These are phyloP conservation scores for Dendroctonus valens DNA, from an alignment of 1,140 invertebrate species.

Conservation along the genomic window DNA sequence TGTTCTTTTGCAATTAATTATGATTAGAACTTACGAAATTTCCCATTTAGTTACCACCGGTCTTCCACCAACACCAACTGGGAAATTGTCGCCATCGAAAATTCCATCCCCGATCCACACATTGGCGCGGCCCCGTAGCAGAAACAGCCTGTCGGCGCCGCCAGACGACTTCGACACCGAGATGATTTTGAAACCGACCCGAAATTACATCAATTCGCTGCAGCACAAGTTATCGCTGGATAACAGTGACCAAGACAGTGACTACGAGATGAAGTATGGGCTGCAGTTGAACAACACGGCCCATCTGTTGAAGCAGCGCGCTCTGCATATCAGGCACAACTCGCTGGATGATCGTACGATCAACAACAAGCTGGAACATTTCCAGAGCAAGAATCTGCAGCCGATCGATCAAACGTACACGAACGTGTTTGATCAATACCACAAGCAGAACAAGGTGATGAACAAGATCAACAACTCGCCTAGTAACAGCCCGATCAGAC, in stretches of 20 bases:
- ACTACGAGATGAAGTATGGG: conserved; percentile 42
- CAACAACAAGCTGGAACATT: conserved; percentile 50
- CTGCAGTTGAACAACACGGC: conserved; percentile 47
- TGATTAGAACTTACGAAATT: no score
- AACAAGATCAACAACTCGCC: conserved; percentile 51
- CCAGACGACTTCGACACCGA: conserved; percentile 60
- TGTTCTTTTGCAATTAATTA: no score
- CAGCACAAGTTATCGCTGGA: conserved; percentile 56
- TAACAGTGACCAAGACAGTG: conserved; percentile 46
- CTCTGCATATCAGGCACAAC: conserved; percentile 53
- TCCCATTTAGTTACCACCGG: conserved; percentile 18
- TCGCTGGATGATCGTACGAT: conserved; percentile 52
- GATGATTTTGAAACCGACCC: conserved; percentile 64
- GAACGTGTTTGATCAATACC: conserved; percentile 48
- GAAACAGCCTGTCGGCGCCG: conserved; percentile 51
- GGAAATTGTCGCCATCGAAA: conserved; percentile 54
- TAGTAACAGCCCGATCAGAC: conserved; percentile 47
- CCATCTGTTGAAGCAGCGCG: conserved; percentile 46
- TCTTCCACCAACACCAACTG: conserved; percentile 31
- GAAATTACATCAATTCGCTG: conserved; percentile 65
- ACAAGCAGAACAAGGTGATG: conserved; percentile 38
- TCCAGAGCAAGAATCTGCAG: conserved; percentile 49
- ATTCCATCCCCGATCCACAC: conserved; percentile 62
- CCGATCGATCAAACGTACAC: conserved; percentile 50
- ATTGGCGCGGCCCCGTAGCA: conserved; percentile 53